A percentile compares a stretch with the other conserved stretches of the same genome.
phyloP scores from a whole-genome alignment of 2,888 invertebrate genomes.

The Eumerus sabulonum region DNA sequence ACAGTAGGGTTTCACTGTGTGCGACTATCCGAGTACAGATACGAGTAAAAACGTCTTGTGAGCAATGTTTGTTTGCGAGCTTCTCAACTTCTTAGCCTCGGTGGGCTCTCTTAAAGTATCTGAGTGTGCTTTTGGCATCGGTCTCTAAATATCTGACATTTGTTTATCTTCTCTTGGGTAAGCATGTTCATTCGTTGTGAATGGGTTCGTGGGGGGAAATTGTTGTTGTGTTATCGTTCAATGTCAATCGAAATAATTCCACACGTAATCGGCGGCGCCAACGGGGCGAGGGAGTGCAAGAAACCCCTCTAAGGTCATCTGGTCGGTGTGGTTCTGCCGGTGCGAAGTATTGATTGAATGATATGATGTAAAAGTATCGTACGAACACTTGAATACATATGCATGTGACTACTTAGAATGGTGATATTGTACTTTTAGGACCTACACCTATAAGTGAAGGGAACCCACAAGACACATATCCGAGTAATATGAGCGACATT shows the following conservation, averaged over 20 bases:
- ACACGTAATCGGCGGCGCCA: background rate
- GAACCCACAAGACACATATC: too few relatives aligned
- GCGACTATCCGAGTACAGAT: slow-evolving; percentile 2
- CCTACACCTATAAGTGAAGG: too few relatives aligned
- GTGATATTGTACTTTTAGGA: too few relatives aligned
- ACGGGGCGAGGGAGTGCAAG: slow-evolving; percentile 11
- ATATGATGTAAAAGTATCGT: too few relatives aligned
- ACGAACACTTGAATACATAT: background rate
- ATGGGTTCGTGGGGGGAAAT: slow-evolving; percentile 13
- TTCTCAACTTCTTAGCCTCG: slow-evolving; percentile 22
- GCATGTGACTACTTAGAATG: background rate
- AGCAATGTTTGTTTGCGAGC: background rate
- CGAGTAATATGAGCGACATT: too few relatives aligned
- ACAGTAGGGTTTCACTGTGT: background rate
- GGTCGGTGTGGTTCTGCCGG: background rate
- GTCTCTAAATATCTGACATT: slow-evolving; percentile 38
- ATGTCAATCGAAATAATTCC: slow-evolving; percentile 22
- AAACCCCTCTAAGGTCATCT: slow-evolving; percentile 24
- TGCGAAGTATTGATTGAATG: slow-evolving; percentile 10
- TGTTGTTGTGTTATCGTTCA: slow-evolving; percentile 10
- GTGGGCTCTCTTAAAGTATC: slow-evolving; percentile 20
- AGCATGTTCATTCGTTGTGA: slow-evolving; percentile 7
- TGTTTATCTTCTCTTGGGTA: slow-evolving; percentile 33
- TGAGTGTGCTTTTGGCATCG: slow-evolving; percentile 30
- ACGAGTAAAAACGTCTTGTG: slow-evolving; percentile 18